These are phyloP conservation scores for Dynastes maya DNA, from an alignment of 2,888 invertebrate genomes.

Conservation along the genomic window DNA sequence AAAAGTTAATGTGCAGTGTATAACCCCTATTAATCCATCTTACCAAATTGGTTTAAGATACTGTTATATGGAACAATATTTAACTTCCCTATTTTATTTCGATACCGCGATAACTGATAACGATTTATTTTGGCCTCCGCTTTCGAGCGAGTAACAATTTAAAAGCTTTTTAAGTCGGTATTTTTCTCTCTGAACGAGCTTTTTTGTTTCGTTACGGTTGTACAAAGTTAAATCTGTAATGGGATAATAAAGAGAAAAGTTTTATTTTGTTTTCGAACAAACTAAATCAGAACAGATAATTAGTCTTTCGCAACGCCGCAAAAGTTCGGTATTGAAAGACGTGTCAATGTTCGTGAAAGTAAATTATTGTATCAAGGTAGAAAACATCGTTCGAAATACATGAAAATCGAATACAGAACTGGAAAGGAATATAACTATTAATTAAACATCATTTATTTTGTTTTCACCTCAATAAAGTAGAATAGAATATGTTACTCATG, in stretches of 20 bases:
- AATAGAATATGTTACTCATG: too few relatives aligned
- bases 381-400: too few relatives aligned
- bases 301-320: neutral
- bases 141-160: constrained; percentile 1
- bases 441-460: too few relatives aligned
- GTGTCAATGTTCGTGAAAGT: neutral
- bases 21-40: too few relatives aligned
- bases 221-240: neutral
- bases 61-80: too few relatives aligned
- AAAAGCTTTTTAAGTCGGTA: constrained; percentile 1
- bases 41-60: too few relatives aligned
- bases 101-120: neutral
- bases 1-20: too few relatives aligned
- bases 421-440: too few relatives aligned
- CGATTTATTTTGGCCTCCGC: constrained; percentile 9
- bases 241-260: constrained; percentile 3
- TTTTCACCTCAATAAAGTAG: too few relatives aligned
- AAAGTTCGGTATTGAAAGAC: neutral
- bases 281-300: constrained; percentile 13
- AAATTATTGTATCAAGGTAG: neutral
- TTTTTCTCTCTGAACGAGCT: neutral
- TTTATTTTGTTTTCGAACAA: constrained; percentile 10
- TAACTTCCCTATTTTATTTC: too few relatives aligned
- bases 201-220: neutral
- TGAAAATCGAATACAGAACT: too few relatives aligned